phyloP scores from a whole-genome alignment of 2,888 invertebrate species.

The Girardia tigrina region DNA sequence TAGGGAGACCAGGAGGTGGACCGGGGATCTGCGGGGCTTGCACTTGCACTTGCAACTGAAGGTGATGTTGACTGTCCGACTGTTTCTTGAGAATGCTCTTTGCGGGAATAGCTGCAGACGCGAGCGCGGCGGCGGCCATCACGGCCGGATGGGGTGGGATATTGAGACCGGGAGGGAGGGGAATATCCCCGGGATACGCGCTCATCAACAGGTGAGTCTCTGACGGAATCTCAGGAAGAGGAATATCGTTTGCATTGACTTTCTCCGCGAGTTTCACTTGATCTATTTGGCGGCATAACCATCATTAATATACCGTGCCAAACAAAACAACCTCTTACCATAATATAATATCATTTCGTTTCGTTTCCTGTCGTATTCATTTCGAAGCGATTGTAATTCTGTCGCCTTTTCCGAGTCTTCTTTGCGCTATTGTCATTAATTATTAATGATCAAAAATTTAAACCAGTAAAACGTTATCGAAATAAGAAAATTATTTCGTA shows the following conservation, averaged over 20 bases:
- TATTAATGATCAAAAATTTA: no score
- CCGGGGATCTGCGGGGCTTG: conserved; percentile 42
- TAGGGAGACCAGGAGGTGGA: conserved; percentile 46
- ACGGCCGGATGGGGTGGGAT: conserved; percentile 25
- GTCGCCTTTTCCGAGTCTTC: conserved; percentile 73
- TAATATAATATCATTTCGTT: conserved; percentile 75
- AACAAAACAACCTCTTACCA: conserved; percentile 51
- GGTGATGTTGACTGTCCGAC: no score
- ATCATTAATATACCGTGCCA: not conserved
- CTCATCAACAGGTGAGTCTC: not conserved
- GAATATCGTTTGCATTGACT: conserved; percentile 83
- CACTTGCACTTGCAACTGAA: no score
- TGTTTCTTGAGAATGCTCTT: conserved; percentile 26
- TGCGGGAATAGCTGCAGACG: not conserved
- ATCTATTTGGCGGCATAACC: no score
- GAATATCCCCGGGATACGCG: conserved; percentile 15
- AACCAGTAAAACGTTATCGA: no score
- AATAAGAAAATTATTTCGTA: no score
- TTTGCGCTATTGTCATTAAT: conserved; percentile 74
- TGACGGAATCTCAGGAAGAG: conserved; percentile 57
- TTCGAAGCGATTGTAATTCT: conserved; percentile 56
- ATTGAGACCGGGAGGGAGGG: conserved; percentile 40
- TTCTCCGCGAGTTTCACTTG: conserved; percentile 86
- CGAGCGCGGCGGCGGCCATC: conserved; percentile 25
- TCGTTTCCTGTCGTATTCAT: conserved; percentile 77